Conservation (phyloP, 2,797 vertebrate species). For the Trachurus trachurus region DNA sequence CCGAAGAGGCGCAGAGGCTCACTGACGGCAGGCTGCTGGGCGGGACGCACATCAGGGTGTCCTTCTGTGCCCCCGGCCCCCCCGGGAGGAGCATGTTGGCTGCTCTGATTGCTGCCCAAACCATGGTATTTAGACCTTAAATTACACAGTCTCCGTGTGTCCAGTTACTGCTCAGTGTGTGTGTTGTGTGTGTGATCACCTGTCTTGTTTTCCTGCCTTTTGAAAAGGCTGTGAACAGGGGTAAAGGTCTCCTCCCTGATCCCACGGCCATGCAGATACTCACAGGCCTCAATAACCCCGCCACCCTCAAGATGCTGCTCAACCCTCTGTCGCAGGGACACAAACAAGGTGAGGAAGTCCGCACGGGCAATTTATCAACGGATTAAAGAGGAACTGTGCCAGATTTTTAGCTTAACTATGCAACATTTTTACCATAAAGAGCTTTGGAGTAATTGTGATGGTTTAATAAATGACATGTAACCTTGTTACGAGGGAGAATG, state of each 20-base stretch:
- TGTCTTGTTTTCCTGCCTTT: slow-evolving; percentile 3
- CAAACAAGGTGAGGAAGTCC: slow-evolving; percentile 88
- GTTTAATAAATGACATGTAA: no score
- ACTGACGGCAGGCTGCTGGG: slow-evolving; percentile 85
- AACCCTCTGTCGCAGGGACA: slow-evolving; percentile 90
- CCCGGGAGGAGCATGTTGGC: slow-evolving; percentile 95
- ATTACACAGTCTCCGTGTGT: background rate
- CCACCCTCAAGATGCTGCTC: slow-evolving; percentile 93
- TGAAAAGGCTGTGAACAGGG: slow-evolving; percentile 91
- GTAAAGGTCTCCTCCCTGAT: slow-evolving; percentile 95
- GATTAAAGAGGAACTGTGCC: background rate
- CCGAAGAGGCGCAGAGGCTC: slow-evolving; percentile 88
- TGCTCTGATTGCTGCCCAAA: slow-evolving; percentile 94
- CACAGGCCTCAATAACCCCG: slow-evolving; percentile 89
- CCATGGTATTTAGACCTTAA: slow-evolving; percentile 85
- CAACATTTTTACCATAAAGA: no score
- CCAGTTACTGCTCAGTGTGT: background rate
- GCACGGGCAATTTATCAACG: background rate
- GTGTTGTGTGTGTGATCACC: background rate
- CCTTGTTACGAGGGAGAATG: no score
- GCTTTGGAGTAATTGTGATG: no score
- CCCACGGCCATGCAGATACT: slow-evolving; percentile 93
- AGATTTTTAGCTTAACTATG: no score
- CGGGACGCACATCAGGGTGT: slow-evolving; percentile 88
- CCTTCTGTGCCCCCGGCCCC: slow-evolving; percentile 95